Base-by-base conservation (phyloP, 2,113 vertebrate species). In the Ancistrus triradiatus region DNA sequence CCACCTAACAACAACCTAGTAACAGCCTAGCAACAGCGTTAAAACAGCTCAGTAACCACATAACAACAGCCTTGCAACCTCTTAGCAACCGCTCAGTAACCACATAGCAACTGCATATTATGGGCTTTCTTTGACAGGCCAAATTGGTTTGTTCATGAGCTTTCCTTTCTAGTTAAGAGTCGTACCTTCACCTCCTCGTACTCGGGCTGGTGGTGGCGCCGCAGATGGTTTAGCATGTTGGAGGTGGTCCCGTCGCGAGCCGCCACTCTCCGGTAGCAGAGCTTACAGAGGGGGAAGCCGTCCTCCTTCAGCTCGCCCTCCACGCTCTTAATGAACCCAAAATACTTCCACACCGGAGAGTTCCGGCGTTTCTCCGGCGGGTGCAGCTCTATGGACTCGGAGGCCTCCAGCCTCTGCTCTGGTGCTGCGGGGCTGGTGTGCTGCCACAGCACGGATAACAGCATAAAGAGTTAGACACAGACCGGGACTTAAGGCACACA, bases 151-250 rank as follows among this genome's bases (percentile, higher is more conserved):
- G n/a, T n/a, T n/a, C n/a, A n/a, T n/a, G n/a, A n/a, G n/a, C n/a
- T n/a, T n/a, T n/a, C n/a, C n/a, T n/a, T n/a, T n/a, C n/a, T n/a
- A n/a, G n/a, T n/a, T n/a, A n/a, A n/a, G n/a, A n/a, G n/a, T n/a
- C n/a, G n/a, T 21, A 66, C 64, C 64, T 66, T 66, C 22, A 66
- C 64, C n/a, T 66, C 64, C 17, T 66, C 64, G 14, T 50, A 59
- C 35, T 58, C 55, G 2, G 64, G 44, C 64, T 42, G 52, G 25
- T 66, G 64, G 53, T 66, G 64, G 33, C 64, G 53, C 44, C 64
- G 64, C 33, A 66, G 53, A 46, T 66, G 64, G 53, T 66, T 66
- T 8, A 66, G 13, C 64, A 66, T 66, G 53, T 66, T 66, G 0
- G 64, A 66, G 1, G 64, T 66, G 33, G 44, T 58, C 1, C 64